A percentile compares a stretch with the other conserved stretches of the same genome.
phyloP scores from a whole-genome alignment of 2,888 invertebrate species.

The Tetanocera ferruginea region DNA sequence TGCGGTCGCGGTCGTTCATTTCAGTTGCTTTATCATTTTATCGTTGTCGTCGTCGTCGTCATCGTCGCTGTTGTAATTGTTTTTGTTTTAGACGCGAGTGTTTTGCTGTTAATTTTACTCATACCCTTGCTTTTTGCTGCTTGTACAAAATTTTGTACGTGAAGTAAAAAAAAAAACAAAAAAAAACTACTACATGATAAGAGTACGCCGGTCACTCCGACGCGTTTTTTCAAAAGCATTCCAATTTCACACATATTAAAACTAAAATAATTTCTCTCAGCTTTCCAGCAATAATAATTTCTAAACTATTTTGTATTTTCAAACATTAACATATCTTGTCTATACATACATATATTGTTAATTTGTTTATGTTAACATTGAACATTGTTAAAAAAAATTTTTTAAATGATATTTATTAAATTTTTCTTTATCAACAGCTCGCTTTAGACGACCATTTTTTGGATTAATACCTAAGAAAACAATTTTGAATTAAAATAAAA shows the following conservation, averaged over 20 bases:
- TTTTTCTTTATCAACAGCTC: slow-evolving; percentile 31
- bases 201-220: no score
- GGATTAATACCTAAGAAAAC: slow-evolving; percentile 37
- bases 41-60: neutral
- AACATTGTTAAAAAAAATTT: no score
- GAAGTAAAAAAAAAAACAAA: neutral
- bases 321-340: no score
- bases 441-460: slow-evolving; percentile 39
- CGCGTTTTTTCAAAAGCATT: no score
- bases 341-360: no score
- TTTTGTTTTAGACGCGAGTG: neutral
- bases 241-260: no score
- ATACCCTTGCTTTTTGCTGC: neutral
- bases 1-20: slow-evolving; percentile 27
- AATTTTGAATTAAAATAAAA: slow-evolving; percentile 30
- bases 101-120: slow-evolving; percentile 5
- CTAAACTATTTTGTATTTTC: no score
- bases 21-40: slow-evolving; percentile 17
- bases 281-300: no score
- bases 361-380: no score
- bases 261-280: no score
- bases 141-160: neutral
- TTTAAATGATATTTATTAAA: slow-evolving; percentile 15
- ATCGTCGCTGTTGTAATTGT: neutral
- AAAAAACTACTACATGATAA: no score